Evolutionary conservation across 2,797 vertebrate species (phyloP), one percentile per base, ranked within the genome.

Genomic region (Hydrolagus colliei): DNA sequence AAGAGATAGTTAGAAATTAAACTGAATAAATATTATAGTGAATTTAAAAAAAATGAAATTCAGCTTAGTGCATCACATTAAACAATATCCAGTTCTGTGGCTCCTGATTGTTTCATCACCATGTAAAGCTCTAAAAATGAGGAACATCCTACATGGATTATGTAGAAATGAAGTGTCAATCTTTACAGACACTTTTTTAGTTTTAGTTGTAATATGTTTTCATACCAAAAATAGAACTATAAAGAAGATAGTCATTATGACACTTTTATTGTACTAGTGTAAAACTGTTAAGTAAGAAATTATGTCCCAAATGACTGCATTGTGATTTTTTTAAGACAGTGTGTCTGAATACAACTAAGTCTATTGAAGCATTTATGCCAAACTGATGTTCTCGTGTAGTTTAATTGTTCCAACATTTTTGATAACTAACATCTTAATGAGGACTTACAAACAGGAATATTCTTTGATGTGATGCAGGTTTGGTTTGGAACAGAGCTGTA

Each of bases 391-490:
- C 16, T 65, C 35, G 14, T 14, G 71, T 71, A 32, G 79, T 84
- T 65, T 41, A 71, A 84, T 84, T 35, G 62, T 71, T 68, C 79
- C 10, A 84, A 67, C 65, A 71, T 84, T 84, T 82, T 41, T 84
- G 79, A 84, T 84, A 84, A 67, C 62, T 80, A 84, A 71, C 68
- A 68, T 84, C 79, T 14, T 6, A 52, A 84, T 84, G 65, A 84
- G 79, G 79, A 84, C 63, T 41, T 9, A 65, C n/a, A 20, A 68
- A 52, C 41, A 52, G 41, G 41, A 52, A 10, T 84, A 62, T 80
- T 80, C 71, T 35, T 35, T 84, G 52, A 84, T 71, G 79, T 84
- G 79, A 84, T 84, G 79, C 79, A 20, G 65, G 79, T 84, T 84
- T 71, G 65, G 79, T 84, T 84, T 84, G 79, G 79, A 20, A 71